phyloP scores from a whole-genome alignment of 1,140 invertebrate genomes.

The Scaptomyza hsui region DNA sequence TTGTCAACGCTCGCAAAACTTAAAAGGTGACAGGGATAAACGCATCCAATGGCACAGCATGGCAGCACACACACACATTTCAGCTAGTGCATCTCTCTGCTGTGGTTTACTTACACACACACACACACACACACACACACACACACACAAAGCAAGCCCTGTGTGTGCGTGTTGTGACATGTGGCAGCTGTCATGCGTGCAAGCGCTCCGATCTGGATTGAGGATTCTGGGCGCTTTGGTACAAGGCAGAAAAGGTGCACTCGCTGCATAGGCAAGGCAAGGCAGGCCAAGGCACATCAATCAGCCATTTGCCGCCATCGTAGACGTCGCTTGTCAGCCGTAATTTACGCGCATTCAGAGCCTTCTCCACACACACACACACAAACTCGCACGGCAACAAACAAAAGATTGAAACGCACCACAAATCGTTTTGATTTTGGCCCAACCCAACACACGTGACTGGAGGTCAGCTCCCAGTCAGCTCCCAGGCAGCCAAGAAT shows the following conservation, averaged over 20 bases:
- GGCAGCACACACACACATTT: constrained; percentile 27
- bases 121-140: neutral
- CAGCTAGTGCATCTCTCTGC: constrained; percentile 43
- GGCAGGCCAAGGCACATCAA: constrained; percentile 74
- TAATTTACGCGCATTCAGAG: constrained; percentile 76
- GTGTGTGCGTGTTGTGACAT: constrained; percentile 31
- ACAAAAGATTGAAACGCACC: constrained; percentile 66
- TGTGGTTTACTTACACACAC: constrained; percentile 42
- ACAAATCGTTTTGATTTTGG: constrained; percentile 73
- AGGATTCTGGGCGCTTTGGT: constrained; percentile 29
- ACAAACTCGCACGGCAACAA: constrained; percentile 42
- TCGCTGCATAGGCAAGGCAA: constrained; percentile 46
- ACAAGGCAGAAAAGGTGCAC: constrained; percentile 63
- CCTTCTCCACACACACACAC: too few species aligned
- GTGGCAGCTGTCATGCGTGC: constrained; percentile 78
- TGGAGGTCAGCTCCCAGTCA: constrained; percentile 28
- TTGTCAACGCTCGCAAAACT: constrained; percentile 74
- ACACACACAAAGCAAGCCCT: neutral
- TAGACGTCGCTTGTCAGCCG: constrained; percentile 66
- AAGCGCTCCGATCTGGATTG: constrained; percentile 45
- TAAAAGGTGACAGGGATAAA: constrained; percentile 82
- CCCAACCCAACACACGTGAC: constrained; percentile 52
- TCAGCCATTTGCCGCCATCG: constrained; percentile 46
- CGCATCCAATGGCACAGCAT: constrained; percentile 36
- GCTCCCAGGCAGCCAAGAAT: constrained; percentile 11